Conservation (phyloP, 2,888 invertebrate species). For the Lacanobia wlatinum region DNA sequence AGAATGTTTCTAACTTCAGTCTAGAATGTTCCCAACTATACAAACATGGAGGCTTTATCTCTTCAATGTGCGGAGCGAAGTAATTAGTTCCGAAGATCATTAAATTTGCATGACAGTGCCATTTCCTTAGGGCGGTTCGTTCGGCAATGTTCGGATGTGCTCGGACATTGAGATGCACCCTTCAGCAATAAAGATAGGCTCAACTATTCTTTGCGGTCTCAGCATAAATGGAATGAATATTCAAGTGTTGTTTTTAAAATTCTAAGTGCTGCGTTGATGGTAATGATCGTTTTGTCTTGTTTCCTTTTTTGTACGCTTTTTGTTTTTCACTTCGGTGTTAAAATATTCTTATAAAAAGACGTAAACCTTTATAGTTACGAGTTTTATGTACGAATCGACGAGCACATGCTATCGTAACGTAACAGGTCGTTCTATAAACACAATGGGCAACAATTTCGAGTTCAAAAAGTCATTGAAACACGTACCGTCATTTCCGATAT, state of each 20-base stretch:
- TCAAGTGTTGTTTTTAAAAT: slow-evolving; percentile 68
- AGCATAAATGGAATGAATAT: slow-evolving; percentile 78
- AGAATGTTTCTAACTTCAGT: slow-evolving; percentile 75
- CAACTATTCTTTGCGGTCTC: slow-evolving; percentile 62
- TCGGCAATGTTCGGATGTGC: slow-evolving; percentile 51
- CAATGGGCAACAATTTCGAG: slow-evolving; percentile 33
- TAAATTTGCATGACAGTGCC: slow-evolving; percentile 84
- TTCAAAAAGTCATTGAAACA: slow-evolving; percentile 53
- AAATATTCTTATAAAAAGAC: slow-evolving; percentile 26
- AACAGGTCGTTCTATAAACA: slow-evolving; percentile 46
- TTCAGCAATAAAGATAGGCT: slow-evolving; percentile 76
- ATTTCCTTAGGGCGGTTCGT: slow-evolving; percentile 72
- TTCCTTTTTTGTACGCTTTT: slow-evolving; percentile 18
- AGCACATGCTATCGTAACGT: slow-evolving; percentile 33
- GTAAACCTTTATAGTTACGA: slow-evolving; percentile 23
- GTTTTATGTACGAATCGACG: slow-evolving; percentile 26
- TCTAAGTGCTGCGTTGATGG: slow-evolving; percentile 52
- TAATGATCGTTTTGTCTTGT: slow-evolving; percentile 37
- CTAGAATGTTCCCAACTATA: slow-evolving; percentile 82
- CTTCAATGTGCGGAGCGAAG: slow-evolving; percentile 74
- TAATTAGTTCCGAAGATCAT: slow-evolving; percentile 84
- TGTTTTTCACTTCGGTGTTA: slow-evolving; percentile 3
- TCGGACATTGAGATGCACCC: slow-evolving; percentile 81
- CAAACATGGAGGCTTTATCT: slow-evolving; percentile 82
- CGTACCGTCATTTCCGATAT: slow-evolving; percentile 49